Evolutionary conservation across 2,797 vertebrate genomes (phyloP), one percentile per base, ranked within the genome.

Genomic region (Meda fulgida): DNA sequence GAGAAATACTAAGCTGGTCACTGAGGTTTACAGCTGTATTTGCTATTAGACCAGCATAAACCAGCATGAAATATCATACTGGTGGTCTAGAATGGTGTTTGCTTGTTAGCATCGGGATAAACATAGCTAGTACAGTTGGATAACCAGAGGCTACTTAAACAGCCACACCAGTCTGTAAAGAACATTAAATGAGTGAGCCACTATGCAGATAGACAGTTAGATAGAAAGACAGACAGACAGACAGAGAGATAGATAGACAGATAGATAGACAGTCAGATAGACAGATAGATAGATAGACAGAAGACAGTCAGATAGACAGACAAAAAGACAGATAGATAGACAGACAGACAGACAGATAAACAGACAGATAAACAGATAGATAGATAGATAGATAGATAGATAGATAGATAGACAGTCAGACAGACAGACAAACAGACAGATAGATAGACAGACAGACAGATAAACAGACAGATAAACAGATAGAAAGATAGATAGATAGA

Each of bases 321-420:
- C 0, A 19, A 18, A 36, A 0, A 21, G 65, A 67, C 1, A 5
- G 31, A 36, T 0, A 34, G 16, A 36, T 0, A 10, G 18, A 36
- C 0, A 67, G 31, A 11, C 0, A 36, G 18, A 21, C 0, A 67
- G 31, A 66, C 0, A n/a, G 36, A 40, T 0, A 4, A 36, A 69
- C 0, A 36, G 31, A 36, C 0, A 34, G 63, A 31, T 0, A 31
- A 14, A 31, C 0, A 31, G 5, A 31, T 0, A 18, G 14, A 65
- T 0, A 18, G 16, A 34, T 7, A 18, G 29, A 34, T 1, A 66
- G 63, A 31, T 0, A 34, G 63, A 34, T 3, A 7, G 63, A 31
- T 0, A 31, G 63, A 65, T 0, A 65, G 14, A 65, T 0, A 18
- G 2, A 65, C 0, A 40, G 40, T 10, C 0, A 40, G 38, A 40